A percentile compares a stretch with the other conserved stretches of the same genome.
Evolutionary conservation across 1,140 invertebrate genomes (phyloP).

Genomic region (Halesus radiatus): DNA sequence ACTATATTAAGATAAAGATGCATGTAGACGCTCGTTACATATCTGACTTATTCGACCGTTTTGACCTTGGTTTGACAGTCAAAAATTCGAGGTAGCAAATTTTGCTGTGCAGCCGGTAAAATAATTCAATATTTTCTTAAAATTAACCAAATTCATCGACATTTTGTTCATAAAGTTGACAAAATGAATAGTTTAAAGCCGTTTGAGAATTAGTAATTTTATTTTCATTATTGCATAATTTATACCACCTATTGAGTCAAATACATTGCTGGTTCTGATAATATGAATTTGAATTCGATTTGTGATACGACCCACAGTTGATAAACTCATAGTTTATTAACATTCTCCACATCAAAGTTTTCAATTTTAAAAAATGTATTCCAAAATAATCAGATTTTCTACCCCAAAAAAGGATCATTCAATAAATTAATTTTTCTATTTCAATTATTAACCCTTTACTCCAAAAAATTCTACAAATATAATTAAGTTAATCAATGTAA

Average conservation of each 20-base stretch:
- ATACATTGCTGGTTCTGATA: neutral
- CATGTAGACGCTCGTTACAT: too few species aligned
- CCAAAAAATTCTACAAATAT: neutral
- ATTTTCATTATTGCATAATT: neutral
- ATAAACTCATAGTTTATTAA: neutral
- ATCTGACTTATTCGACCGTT: constrained; percentile 4
- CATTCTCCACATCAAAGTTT: too few species aligned
- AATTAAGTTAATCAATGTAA: neutral
- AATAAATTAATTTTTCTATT: too few species aligned
- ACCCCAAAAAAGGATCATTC: neutral
- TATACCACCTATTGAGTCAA: neutral
- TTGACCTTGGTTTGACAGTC: constrained; percentile 36
- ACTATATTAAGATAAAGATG: too few species aligned
- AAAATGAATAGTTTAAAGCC: neutral
- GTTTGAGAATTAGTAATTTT: neutral
- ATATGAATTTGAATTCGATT: neutral
- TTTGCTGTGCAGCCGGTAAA: neutral
- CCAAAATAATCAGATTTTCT: neutral
- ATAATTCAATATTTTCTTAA: neutral
- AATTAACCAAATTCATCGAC: neutral
- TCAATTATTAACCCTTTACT: too few species aligned
- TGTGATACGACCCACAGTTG: neutral
- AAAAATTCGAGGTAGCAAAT: neutral
- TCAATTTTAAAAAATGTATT: neutral
- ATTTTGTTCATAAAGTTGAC: neutral